These are phyloP conservation scores for Xestia sexstrigata DNA, from an alignment of 2,888 invertebrate species.

Conservation along the genomic window DNA sequence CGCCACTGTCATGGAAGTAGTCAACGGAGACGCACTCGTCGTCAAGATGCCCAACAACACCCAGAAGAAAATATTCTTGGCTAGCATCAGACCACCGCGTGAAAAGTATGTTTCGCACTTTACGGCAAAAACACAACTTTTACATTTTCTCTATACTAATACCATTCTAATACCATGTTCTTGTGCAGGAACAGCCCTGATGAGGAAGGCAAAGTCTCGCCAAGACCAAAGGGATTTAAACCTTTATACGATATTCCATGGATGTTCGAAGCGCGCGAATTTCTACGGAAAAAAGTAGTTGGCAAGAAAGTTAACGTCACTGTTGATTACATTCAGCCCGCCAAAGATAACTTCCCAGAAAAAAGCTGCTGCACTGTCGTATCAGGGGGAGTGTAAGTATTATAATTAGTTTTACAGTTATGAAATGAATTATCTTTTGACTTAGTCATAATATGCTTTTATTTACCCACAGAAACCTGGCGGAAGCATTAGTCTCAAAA, in stretches of 20 bases:
- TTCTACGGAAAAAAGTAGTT: constrained; percentile 97
- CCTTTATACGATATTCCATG: constrained; percentile 99
- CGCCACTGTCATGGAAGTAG: constrained; percentile 96
- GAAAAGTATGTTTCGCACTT: constrained; percentile 87
- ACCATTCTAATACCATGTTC: constrained; percentile 30
- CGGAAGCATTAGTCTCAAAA: constrained; percentile 97
- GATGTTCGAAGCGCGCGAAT: constrained; percentile 99
- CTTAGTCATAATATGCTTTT: constrained; percentile 22
- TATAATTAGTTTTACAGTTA: background rate
- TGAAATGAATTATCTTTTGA: background rate
- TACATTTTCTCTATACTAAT: constrained; percentile 26
- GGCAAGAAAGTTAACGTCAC: constrained; percentile 98
- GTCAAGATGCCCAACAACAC: constrained; percentile 95
- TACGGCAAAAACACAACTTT: background rate
- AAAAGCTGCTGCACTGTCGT: constrained; percentile 98
- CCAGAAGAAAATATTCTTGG: constrained; percentile 97
- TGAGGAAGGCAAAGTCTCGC: constrained; percentile 93
- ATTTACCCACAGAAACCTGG: constrained; percentile 94
- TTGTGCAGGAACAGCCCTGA: constrained; percentile 86
- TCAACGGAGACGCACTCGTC: constrained; percentile 98
- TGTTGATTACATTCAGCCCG: constrained; percentile 99
- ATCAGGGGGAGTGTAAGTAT: constrained; percentile 91
- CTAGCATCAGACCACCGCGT: constrained; percentile 98
- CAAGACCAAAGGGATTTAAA: constrained; percentile 94
- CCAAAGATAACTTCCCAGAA: constrained; percentile 98